Percentiles rank a stretch among this genome's conserved stretches.
These are phyloP conservation scores for Apodemus agrarius DNA, from an alignment of 2,797 vertebrate genomes.

Conservation along the genomic window DNA sequence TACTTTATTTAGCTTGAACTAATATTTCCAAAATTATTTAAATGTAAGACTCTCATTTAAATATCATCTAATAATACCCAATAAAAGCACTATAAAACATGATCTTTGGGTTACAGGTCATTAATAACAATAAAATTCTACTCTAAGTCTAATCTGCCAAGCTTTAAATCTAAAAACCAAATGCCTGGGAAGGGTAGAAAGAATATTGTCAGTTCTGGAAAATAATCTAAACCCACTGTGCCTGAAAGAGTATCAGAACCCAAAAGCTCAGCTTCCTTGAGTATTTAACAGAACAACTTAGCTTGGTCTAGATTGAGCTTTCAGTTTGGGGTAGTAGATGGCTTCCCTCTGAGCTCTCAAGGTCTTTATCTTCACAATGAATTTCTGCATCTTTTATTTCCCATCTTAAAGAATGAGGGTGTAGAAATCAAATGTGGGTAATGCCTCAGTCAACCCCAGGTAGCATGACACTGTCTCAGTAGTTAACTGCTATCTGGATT, in stretches of 20 bases:
- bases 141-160: neutral
- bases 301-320: neutral
- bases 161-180: neutral
- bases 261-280: neutral
- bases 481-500: slow-evolving; percentile 1
- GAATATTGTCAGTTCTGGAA: neutral
- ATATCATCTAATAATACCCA: neutral
- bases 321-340: neutral
- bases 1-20: neutral
- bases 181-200: neutral
- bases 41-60: neutral
- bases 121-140: slow-evolving; percentile 18
- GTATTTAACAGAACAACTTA: neutral
- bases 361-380: neutral
- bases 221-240: neutral
- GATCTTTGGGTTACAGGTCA: neutral
- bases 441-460: neutral
- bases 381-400: neutral
- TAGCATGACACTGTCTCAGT: neutral
- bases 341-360: neutral
- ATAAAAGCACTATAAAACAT: neutral
- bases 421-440: neutral
- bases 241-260: neutral
- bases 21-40: slow-evolving; percentile 34
- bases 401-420: neutral